Conservation (phyloP, 2,888 invertebrate genomes). For the Lasioglossum oenotherae region DNA sequence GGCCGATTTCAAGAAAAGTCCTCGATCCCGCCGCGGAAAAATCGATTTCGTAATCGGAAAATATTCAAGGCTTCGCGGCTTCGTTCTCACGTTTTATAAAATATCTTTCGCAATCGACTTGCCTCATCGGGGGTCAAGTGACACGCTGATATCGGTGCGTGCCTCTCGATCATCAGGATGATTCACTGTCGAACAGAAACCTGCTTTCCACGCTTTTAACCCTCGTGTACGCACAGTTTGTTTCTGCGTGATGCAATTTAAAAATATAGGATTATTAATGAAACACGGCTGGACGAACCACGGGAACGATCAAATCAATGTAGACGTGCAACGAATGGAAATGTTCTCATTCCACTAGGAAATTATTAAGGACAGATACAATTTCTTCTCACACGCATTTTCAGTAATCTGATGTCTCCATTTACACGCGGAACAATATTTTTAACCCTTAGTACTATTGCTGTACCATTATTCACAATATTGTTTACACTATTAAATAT, state of each 20-base stretch:
- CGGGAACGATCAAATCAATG: no score
- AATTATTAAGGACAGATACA: no score
- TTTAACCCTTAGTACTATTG: no score
- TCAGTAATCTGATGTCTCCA: no score
- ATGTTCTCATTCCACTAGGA: no score
- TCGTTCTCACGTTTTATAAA: conserved; percentile 15
- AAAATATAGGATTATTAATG: no score
- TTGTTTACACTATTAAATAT: no score
- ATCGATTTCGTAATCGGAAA: conserved; percentile 1
- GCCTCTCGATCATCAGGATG: neutral
- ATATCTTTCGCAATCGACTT: conserved; percentile 4
- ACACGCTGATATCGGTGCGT: conserved; percentile 3
- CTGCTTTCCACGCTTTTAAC: neutral
- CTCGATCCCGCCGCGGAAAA: neutral
- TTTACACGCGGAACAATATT: no score
- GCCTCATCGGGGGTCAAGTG: neutral
- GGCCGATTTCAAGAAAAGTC: neutral
- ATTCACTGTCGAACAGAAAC: neutral
- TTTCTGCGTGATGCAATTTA: neutral
- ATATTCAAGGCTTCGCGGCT: neutral
- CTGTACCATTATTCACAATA: no score
- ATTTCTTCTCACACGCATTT: no score
- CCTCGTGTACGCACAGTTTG: neutral
- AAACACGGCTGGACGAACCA: no score
- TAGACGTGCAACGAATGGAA: no score